These are phyloP conservation scores for Lagodon rhomboides DNA, from an alignment of 2,797 vertebrate genomes.

Conservation along the genomic window DNA sequence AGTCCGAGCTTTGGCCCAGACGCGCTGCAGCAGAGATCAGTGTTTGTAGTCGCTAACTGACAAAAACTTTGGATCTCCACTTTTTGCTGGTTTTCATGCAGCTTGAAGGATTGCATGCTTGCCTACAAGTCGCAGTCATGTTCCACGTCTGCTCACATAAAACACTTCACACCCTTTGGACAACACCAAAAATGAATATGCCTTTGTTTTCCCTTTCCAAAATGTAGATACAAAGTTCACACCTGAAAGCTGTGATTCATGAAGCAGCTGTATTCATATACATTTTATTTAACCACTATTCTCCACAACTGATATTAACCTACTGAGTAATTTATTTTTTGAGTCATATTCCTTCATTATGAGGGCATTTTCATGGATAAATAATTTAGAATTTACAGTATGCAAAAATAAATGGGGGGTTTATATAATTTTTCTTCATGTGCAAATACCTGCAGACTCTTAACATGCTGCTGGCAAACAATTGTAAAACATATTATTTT, in stretches of 20 bases:
- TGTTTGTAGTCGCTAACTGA: background rate
- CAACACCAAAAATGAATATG: background rate
- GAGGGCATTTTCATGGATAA: background rate
- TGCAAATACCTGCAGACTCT: background rate
- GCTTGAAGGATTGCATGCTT: slow-evolving; percentile 3
- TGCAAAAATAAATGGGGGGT: too few species aligned
- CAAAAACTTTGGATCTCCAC: background rate
- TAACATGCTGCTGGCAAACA: background rate
- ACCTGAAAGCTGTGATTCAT: background rate
- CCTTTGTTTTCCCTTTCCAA: background rate
- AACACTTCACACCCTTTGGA: background rate
- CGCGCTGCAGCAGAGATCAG: slow-evolving; percentile 5
- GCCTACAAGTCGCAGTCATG: background rate
- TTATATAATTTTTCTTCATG: background rate
- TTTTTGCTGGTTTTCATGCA: background rate
- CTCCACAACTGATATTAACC: background rate
- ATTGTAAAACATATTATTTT: background rate
- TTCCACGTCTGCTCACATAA: background rate
- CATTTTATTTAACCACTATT: background rate
- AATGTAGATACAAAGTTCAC: background rate
- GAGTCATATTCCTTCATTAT: background rate
- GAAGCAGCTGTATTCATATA: background rate
- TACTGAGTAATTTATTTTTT: background rate
- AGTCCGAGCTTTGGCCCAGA: background rate
- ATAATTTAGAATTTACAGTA: background rate